Evolutionary conservation across 2,113 vertebrate species (phyloP), one percentile per base, ranked within the genome.

Genomic region (Crypturellus undulatus): DNA sequence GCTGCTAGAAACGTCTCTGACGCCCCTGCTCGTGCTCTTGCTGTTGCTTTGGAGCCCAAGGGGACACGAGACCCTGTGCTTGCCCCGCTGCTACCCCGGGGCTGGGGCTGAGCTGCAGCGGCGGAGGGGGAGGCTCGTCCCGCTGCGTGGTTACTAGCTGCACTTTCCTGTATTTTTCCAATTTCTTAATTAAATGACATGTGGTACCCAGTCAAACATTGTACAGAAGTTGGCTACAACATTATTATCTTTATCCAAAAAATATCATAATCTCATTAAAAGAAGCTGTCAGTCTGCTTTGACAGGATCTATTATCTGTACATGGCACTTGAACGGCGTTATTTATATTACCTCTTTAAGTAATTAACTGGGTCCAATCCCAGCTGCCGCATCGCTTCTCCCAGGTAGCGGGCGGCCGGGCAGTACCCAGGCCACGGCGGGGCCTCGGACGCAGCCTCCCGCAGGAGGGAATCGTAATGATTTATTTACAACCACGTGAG

Each of bases 201-300:
- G 60, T 38, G 91, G 15, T 68, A 51, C 38, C 91, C 59, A 42
- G 75, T 54, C 69, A 15, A 47, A 54, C 1, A n/a, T 89, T 54
- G 84, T 10, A 18, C 64, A 56, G 73, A 81, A 84, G 71, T 63
- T 77, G 65, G 25, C 59, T 71, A n/a, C 52, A 51, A 3, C 62
- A 19, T 65, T 6, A 25, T 68, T 68, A 28, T 84, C 78, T 89
- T 84, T 76, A 84, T 92, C 91, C 91, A 6, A 73, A 62, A 7
- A 63, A 73, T 47, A 78, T 75, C 81, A 76, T 84, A 43, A 81
- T 64, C 84, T 89, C 90, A 89, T 87, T 95, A 95, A 84, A 84
- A 60, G 62, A 32, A 92, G 62, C 71, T 2, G 73, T 89, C 91
- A 92, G 5, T 81, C 83, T 4, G 5, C 4, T 67, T 34, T 81